Percentiles rank a stretch among this genome's conserved stretches.
These are phyloP conservation scores for Xerus rutilus DNA, from an alignment of 2,797 vertebrate species.

Conservation along the genomic window DNA sequence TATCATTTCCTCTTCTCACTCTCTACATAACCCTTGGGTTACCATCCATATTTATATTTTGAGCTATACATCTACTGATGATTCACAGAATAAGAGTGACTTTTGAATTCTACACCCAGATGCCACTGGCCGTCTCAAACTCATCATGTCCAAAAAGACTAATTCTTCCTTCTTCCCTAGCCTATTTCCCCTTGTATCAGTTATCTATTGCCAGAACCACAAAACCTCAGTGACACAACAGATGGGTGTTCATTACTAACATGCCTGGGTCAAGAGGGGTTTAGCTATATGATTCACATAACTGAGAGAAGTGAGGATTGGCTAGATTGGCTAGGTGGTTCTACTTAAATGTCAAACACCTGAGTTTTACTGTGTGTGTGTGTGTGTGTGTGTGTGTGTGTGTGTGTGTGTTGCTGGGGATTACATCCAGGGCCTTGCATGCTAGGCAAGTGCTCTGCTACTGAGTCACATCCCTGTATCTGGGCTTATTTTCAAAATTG, in stretches of 20 bases:
- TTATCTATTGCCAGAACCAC: not conserved
- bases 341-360: not conserved
- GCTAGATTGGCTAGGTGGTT: not conserved
- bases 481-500: constrained; percentile 1
- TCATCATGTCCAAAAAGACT: not conserved
- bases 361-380: not conserved
- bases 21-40: not conserved
- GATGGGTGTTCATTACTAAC: constrained; percentile 9
- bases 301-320: not conserved
- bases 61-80: not conserved
- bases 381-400: not conserved
- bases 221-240: not conserved
- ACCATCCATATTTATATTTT: not conserved
- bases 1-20: constrained; percentile 17
- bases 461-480: not conserved
- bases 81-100: constrained; percentile 5
- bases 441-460: not conserved
- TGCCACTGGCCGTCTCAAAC: not conserved
- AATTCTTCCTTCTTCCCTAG: not conserved
- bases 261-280: not conserved
- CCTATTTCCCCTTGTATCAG: not conserved
- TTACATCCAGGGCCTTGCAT: not conserved
- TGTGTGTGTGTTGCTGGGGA: not conserved
- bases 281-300: not conserved
- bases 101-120: not conserved